phyloP scores from a whole-genome alignment of 2,797 vertebrate genomes.

The Urocyon cinereoargenteus region DNA sequence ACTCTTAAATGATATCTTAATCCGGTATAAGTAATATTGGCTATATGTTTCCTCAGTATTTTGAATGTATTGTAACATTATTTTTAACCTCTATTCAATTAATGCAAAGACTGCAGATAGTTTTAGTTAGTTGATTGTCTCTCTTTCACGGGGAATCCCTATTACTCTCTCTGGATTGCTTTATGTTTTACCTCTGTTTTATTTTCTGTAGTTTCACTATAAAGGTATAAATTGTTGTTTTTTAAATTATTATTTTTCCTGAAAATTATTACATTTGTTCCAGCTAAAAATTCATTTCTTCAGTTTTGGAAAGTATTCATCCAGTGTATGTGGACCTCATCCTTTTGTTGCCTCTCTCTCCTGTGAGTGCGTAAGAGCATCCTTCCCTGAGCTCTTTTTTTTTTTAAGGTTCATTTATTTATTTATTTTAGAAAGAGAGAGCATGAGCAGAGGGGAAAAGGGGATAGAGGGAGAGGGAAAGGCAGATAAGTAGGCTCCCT shows the following conservation, averaged over 20 bases:
- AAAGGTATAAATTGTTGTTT: not conserved
- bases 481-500: not conserved
- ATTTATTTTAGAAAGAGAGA: not conserved
- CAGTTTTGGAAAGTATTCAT: not conserved
- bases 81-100: not conserved
- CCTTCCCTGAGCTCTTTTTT: not conserved
- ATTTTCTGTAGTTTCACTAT: not conserved
- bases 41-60: not conserved
- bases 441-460: not conserved
- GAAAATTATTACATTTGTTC: not conserved
- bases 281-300: not conserved
- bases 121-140: not conserved
- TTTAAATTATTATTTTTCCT: not conserved
- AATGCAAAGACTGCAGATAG: no score
- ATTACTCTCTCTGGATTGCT: not conserved
- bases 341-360: not conserved
- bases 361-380: not conserved
- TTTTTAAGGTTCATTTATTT: not conserved
- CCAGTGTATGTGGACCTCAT: not conserved
- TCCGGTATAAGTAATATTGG: not conserved
- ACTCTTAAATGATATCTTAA: not conserved
- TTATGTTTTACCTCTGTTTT: not conserved
- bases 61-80: not conserved
- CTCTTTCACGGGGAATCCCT: not conserved
- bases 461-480: not conserved